These are phyloP conservation scores for Asbolus verrucosus DNA, from an alignment of 1,140 invertebrate species.

Conservation along the genomic window DNA sequence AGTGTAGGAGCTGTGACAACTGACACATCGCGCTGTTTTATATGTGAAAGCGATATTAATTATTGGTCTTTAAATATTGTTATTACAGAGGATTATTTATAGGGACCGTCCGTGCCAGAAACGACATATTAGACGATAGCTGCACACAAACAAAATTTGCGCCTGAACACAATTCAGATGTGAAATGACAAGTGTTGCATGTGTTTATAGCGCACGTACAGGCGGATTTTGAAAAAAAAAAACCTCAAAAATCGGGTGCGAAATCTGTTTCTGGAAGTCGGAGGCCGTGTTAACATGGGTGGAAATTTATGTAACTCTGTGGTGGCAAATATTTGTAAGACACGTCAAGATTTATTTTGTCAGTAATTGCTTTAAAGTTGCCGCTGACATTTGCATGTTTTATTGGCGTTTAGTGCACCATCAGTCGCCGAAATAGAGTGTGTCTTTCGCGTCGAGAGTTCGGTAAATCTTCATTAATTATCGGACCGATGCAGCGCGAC, in stretches of 20 bases:
- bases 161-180: too few species aligned
- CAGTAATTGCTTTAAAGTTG: constrained; percentile 8
- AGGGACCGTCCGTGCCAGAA: neutral
- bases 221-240: too few species aligned
- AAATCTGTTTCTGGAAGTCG: too few species aligned
- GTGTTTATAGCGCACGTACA: too few species aligned
- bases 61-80: constrained; percentile 26
- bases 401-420: constrained; percentile 15
- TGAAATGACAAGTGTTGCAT: too few species aligned
- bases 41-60: constrained; percentile 14
- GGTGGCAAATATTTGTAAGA: constrained; percentile 4
- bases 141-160: too few species aligned
- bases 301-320: constrained; percentile 2
- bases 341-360: neutral
- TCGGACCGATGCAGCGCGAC: neutral
- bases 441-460: neutral
- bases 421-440: constrained; percentile 18
- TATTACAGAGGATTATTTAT: constrained; percentile 18
- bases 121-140: too few species aligned
- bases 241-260: too few species aligned
- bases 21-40: neutral
- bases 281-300: neutral
- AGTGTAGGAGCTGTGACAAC: constrained; percentile 11
- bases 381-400: constrained; percentile 21
- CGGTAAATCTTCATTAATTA: constrained; percentile 23